phyloP scores from a whole-genome alignment of 2,113 vertebrate species.

The Seriola dumerili region DNA sequence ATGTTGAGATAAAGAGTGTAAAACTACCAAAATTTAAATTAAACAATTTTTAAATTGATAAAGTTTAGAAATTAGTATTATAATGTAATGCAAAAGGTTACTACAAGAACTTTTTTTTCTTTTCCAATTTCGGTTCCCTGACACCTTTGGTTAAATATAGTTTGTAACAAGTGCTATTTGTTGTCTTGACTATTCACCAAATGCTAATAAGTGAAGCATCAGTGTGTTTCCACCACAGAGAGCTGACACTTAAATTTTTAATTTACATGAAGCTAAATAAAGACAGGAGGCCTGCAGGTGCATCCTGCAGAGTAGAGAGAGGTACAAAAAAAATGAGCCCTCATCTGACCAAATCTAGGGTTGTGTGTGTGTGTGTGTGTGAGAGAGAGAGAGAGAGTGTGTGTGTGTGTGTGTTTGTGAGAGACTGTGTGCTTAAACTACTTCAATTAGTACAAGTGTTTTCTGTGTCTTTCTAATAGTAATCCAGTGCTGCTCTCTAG shows the following conservation, averaged over 20 bases:
- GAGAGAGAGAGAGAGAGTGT: no score
- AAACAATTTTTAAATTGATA: no score
- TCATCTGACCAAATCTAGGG: background rate
- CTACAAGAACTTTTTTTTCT: no score
- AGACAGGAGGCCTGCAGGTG: conserved; percentile 38
- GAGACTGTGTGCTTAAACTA: background rate
- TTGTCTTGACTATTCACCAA: background rate
- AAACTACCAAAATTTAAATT: no score
- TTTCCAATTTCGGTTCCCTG: no score
- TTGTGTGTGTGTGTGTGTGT: background rate
- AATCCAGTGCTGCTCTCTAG: conserved; percentile 49
- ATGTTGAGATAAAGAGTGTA: no score
- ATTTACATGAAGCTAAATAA: conserved; percentile 55
- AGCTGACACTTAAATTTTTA: background rate
- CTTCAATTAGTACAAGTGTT: background rate
- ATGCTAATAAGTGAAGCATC: no score
- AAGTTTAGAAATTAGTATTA: no score
- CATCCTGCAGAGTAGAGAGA: conserved; percentile 27
- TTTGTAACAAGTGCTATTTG: no score
- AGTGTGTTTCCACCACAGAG: background rate
- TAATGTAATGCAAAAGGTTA: no score
- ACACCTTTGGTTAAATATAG: no score
- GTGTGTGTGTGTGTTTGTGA: background rate
- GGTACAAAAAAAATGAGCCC: background rate
- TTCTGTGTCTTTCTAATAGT: background rate